Percentiles rank a stretch among this genome's conserved stretches.
Evolutionary conservation across 2,113 vertebrate species (phyloP).

Genomic region (Sinocyclocheilus maitianheensis): DNA sequence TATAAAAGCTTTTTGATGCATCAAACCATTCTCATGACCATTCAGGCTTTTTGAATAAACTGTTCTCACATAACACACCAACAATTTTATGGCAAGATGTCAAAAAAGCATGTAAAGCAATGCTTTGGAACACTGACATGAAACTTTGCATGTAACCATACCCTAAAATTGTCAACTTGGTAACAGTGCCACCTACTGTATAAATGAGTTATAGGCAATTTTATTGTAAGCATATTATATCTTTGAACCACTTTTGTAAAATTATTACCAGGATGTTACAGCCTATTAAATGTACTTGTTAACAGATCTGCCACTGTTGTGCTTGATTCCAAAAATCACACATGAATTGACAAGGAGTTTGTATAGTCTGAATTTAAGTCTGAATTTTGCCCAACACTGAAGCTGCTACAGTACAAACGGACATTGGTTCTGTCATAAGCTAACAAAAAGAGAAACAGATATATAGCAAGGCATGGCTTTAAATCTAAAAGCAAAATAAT

Average conservation of each 20-base stretch:
- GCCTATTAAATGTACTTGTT: neutral
- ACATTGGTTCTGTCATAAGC: neutral
- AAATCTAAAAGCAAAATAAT: neutral
- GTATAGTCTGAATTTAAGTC: neutral
- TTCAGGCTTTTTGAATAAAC: neutral
- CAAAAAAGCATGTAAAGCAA: neutral
- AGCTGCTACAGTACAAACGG: neutral
- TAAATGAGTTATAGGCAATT: neutral
- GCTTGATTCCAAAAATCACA: neutral
- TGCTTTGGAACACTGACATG: neutral
- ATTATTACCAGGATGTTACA: neutral
- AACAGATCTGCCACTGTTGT: neutral
- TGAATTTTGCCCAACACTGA: neutral
- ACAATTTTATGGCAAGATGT: neutral
- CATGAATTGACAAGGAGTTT: neutral
- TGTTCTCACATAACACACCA: neutral
- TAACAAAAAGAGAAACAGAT: neutral
- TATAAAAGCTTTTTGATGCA: too few species aligned
- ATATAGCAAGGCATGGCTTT: neutral
- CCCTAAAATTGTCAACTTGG: neutral
- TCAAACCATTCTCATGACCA: too few species aligned
- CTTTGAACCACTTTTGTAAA: neutral
- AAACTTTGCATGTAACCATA: neutral
- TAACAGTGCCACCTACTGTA: neutral
- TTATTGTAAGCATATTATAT: neutral